Base-by-base conservation (phyloP, 1,140 invertebrate species). In the Sitodiplosis mosellana region DNA sequence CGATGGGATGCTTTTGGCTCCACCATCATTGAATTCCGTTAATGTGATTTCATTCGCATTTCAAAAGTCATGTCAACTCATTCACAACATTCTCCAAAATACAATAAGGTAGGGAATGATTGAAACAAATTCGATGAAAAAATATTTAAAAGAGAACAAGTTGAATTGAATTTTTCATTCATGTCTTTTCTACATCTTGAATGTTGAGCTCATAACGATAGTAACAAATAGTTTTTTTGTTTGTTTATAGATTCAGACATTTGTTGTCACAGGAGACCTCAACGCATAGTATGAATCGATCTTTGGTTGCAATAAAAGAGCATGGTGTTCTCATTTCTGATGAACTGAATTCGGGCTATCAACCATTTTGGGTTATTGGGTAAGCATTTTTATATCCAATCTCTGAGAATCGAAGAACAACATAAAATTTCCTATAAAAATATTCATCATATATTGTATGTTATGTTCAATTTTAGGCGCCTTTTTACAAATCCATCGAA, bases 291-390 rank as follows among this genome's bases (percentile, higher is more conserved):
- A 69, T 76, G 51, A 63, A 82, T 52, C 81, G 81, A 65, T 80
- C 79, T 55, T 65, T 85, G 42, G 76, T 84, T 12, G 78, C 83
- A 3, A 78, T 87, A 33, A 83, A 81, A 61, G 81, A 84, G 56
- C 75, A 81, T 55, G 80, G 80, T 2, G 71, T 77, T 34, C 54
- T 83, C 20, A 77, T 78, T 55, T 14, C 14, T 12, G 18, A 46
- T 17, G 18, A 46, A 12, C 41, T 18, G 3, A 22, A 46, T 12
- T 19, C 17, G 6, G 45, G 14, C 6, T n/a, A 11, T 40, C 20
- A 48, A 22, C 37, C 20, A 43, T 73, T 70, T 56, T 73, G 69
- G 71, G 72, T 75, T 38, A 61, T 75, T 14, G 74, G 74, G 64
- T 69, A 58, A 56, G 47, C 59, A 12, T 12, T n/a, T 43, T 18